Evolutionary conservation across 1,140 invertebrate genomes (phyloP), one percentile per base, ranked within the genome.

Genomic region (Lasaia peninsularis): DNA sequence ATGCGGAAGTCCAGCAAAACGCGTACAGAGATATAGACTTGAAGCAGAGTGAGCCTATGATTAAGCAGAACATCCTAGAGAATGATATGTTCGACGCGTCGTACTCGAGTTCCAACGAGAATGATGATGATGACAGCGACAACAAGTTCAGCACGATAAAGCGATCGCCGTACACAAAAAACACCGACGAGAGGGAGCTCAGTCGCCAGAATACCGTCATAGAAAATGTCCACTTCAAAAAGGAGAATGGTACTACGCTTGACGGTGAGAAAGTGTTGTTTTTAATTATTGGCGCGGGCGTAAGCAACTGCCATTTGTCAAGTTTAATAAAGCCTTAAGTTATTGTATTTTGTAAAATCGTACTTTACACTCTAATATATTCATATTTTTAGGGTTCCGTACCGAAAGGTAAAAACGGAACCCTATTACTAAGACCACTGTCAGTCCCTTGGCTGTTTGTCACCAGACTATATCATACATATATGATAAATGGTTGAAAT

Each of bases 111-210:
- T 89, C 88, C 0, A 92, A 92, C 50, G 91, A 93, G 56, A 85
- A 91, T 20, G 89, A 90, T 24, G 91, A 91, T 16, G 89, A 93
- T 48, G 92, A 93, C 24, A 91, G 91, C 56, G 90, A 92, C 63
- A 91, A 91, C 75, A 92, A 93, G 75, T 93, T 92, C 71, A 92
- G 92, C 48, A 93, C 92, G 8, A 93, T 93, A 12, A 93, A 93
- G 62, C 76, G 92, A 12, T 93, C 92, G n/a, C 92, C 92, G 10
- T 92, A 92, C 63, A 92, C 88, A 24, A 92, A 92, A 77, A 89
- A 87, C 18, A 90, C 87, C 63, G 75, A 73, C 1, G 75, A 74
- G 0, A 58, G 71, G 48, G 78, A 90, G 49, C 53, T 89, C 48
- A 82, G 82, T 53, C 68, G 87, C n/a, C 89, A 91, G 80, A 86